Base-by-base conservation (phyloP, 2,113 vertebrate species). In the Melanerpes aurifrons region DNA sequence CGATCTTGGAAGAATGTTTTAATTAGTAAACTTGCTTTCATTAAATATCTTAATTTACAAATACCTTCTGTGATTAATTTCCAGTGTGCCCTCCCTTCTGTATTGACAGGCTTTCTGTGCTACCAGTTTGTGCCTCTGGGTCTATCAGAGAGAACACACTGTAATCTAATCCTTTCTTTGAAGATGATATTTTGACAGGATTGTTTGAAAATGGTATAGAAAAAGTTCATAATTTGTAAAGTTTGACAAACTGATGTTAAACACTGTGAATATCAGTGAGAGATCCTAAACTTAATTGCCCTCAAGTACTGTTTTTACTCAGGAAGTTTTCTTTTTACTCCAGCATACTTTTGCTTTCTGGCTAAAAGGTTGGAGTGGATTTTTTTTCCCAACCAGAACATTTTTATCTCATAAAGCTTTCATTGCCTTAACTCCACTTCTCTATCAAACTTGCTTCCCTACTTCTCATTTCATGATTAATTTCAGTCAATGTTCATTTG, bases 11-110 rank as follows among this genome's bases (percentile, higher is more conserved):
- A 77, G 79, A 81, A 89, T 91, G 61, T 80, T 93, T 88, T 84
- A 82, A 91, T 89, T 87, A 79, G 35, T 22, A 29, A 92, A 43
- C 56, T 40, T 69, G 26, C 50, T 79, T 86, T 82, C 54, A 57
- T 92, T 54, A 81, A 70, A 83, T 66, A n/a, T 86, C 92, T 78
- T 78, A 8, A 90, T 94, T 92, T 93, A 69, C 45, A 45, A 71
- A 84, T 50, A 74, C 22, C 32, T 77, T 57, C 81, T 81, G 48
- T 84, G 54, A 48, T 40, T 90, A n/a, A 84, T 89, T 96, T 78
- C 73, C n/a, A 88, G 25, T 15, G 66, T 93, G 58, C 47, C 45
- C 17, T 86, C 28, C 61, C 18, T 86, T 66, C 74, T 80, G 75
- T 74, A 28, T 4, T 73, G 57, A 40, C 4, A 16, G 68, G 5